phyloP scores from a whole-genome alignment of 2,113 vertebrate genomes.

The Apus apus region DNA sequence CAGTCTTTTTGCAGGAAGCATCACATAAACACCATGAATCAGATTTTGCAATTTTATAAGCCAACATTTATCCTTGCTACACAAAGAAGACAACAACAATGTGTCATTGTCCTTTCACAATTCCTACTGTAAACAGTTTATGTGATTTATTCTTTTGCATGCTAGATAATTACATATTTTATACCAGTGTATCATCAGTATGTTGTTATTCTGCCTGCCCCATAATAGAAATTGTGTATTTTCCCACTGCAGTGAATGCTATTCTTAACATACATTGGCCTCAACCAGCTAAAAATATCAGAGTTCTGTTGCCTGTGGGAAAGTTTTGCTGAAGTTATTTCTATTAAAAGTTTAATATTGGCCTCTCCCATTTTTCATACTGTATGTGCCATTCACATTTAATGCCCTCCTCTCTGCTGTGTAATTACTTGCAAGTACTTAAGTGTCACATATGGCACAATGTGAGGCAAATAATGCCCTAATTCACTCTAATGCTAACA shows the following conservation, averaged over 20 bases:
- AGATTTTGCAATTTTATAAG: constrained; percentile 17
- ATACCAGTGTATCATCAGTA: constrained; percentile 59
- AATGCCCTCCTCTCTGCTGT: neutral
- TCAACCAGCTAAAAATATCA: constrained; percentile 79
- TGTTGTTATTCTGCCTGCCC: constrained; percentile 57
- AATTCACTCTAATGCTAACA: constrained; percentile 66
- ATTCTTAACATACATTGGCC: constrained; percentile 73
- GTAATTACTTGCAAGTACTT: constrained; percentile 52
- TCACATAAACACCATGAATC: neutral
- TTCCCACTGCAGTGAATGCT: constrained; percentile 76
- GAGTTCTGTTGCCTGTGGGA: constrained; percentile 74
- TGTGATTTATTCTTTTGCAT: constrained; percentile 66
- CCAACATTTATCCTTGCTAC: neutral
- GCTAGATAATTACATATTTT: constrained; percentile 62
- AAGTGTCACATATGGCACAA: constrained; percentile 39
- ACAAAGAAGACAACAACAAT: constrained; percentile 24
- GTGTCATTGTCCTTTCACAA: constrained; percentile 42
- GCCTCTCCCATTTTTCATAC: constrained; percentile 38
- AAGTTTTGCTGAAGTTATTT: constrained; percentile 67
- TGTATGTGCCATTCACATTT: neutral
- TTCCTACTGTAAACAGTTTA: constrained; percentile 70
- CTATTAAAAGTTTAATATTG: constrained; percentile 44
- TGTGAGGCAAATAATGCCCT: constrained; percentile 44
- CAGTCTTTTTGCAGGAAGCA: constrained; percentile 1
- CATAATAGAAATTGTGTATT: constrained; percentile 66